Evolutionary conservation across 2,888 invertebrate species (phyloP).

Genomic region (Punctoribates punctum): DNA sequence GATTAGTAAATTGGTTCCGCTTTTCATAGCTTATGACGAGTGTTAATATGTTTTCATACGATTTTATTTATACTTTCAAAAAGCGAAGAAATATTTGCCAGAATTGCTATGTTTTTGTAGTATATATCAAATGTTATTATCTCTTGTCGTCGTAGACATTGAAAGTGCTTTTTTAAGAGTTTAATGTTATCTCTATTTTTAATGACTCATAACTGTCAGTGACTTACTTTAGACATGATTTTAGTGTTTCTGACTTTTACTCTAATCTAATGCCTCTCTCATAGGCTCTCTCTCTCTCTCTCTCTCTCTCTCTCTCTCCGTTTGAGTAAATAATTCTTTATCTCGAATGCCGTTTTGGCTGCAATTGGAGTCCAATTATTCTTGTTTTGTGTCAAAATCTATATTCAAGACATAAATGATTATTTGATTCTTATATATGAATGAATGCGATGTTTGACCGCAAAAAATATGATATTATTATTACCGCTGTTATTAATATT

Average conservation of each 20-base stretch:
- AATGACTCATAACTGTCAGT: constrained; percentile 15
- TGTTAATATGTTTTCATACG: not conserved
- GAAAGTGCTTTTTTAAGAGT: not conserved
- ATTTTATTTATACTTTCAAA: not conserved
- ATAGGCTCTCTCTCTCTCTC: not conserved
- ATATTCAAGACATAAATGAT: constrained; percentile 11
- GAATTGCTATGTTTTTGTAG: too few species aligned
- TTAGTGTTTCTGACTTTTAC: not conserved
- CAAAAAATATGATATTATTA: constrained; percentile 7
- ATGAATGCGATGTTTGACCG: not conserved
- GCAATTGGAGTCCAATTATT: constrained; percentile 4
- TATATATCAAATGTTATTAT: too few species aligned
- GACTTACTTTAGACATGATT: not conserved
- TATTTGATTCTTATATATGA: not conserved
- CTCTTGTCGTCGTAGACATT: not conserved
- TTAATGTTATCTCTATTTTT: not conserved
- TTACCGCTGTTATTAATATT: constrained; percentile 2
- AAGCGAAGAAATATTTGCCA: not conserved
- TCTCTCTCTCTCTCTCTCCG: not conserved
- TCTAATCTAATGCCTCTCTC: not conserved
- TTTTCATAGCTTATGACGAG: not conserved
- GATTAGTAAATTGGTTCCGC: not conserved
- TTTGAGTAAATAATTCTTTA: not conserved
- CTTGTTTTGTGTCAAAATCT: constrained; percentile 13
- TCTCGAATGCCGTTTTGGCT: not conserved